Percentiles rank a stretch among this genome's conserved stretches.
These are phyloP conservation scores for Spermophilus dauricus DNA, from an alignment of 2,113 vertebrate species.

Conservation along the genomic window DNA sequence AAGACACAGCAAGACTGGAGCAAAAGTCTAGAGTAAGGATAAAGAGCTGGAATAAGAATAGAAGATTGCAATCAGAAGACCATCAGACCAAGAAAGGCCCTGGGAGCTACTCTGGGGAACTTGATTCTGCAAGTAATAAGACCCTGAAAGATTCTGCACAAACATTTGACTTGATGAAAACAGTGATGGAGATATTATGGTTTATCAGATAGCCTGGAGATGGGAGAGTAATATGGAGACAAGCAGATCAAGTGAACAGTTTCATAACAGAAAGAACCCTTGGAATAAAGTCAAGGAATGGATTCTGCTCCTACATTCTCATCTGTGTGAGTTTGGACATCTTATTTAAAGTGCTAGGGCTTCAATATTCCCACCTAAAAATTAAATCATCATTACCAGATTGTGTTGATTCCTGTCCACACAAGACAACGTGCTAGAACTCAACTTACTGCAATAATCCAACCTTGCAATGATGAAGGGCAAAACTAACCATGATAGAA, in stretches of 20 bases:
- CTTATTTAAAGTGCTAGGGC: not conserved
- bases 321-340: not conserved
- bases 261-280: not conserved
- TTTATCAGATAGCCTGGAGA: not conserved
- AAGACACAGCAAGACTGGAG: not conserved
- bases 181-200: not conserved
- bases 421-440: not conserved
- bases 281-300: not conserved
- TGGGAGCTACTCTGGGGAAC: not conserved
- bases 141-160: not conserved
- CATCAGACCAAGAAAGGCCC: not conserved
- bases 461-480: not conserved
- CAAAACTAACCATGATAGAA: not conserved
- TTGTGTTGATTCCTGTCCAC: not conserved
- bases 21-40: not conserved
- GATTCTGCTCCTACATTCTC: not conserved
- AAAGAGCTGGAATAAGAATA: not conserved
- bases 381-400: not conserved
- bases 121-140: not conserved
- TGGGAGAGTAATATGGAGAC: not conserved
- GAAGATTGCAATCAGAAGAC: not conserved
- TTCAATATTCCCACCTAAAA: not conserved
- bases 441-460: not conserved
- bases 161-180: not conserved
- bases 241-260: not conserved